Percentiles rank a stretch among this genome's conserved stretches.
Evolutionary conservation across 2,113 vertebrate genomes (phyloP).

Genomic region (Sylvia atricapilla): DNA sequence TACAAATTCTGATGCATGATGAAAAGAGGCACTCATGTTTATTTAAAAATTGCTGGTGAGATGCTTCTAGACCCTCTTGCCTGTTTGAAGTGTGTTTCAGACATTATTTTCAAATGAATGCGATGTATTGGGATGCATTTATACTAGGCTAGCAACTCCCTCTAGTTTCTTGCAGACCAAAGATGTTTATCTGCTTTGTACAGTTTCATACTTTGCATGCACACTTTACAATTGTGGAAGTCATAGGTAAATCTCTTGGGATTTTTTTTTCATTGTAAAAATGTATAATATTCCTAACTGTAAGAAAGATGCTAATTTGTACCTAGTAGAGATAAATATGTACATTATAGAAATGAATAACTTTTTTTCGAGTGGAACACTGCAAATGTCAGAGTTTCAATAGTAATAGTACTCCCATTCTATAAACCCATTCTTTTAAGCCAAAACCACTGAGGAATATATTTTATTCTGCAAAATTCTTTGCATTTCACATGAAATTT

Average conservation of each 20-base stretch:
- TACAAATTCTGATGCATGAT: background rate
- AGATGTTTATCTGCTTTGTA: background rate
- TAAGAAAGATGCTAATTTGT: background rate
- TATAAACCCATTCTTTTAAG: background rate
- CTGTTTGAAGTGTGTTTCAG: slow-evolving; percentile 21
- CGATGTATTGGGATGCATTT: background rate
- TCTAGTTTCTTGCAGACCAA: background rate
- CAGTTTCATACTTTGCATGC: background rate
- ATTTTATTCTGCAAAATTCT: background rate
- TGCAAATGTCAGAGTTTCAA: background rate
- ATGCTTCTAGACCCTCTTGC: background rate
- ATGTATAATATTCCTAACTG: background rate
- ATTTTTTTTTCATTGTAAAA: background rate
- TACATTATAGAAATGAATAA: background rate
- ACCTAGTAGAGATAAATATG: background rate
- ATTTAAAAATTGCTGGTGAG: slow-evolving; percentile 1
- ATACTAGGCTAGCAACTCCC: background rate
- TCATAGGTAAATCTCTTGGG: background rate
- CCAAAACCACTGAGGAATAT: background rate
- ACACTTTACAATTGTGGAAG: background rate
- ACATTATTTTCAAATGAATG: background rate
- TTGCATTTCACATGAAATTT: background rate
- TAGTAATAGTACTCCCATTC: background rate
- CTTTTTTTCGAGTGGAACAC: background rate
- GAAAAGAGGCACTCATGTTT: background rate